These are phyloP conservation scores for Melolontha melolontha DNA, from an alignment of 2,888 invertebrate genomes.

Conservation along the genomic window DNA sequence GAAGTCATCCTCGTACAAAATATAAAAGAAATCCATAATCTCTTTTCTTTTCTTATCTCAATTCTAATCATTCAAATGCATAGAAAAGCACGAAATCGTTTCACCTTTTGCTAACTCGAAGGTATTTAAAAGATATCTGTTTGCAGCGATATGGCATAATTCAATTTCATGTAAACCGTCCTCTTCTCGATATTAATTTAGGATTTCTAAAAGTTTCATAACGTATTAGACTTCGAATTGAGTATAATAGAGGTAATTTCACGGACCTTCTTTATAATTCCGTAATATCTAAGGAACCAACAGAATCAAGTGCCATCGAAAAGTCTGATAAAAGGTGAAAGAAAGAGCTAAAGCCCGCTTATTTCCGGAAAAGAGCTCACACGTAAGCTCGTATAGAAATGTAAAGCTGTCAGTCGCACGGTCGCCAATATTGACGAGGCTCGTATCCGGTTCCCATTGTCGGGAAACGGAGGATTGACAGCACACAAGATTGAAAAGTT, in stretches of 20 bases:
- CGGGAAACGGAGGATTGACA: conserved; percentile 54
- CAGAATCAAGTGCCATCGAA: conserved; percentile 52
- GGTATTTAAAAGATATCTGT: conserved; percentile 14
- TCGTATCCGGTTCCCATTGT: conserved; percentile 56
- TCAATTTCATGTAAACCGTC: conserved; percentile 21
- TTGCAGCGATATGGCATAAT: conserved; percentile 23
- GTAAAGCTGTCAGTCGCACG: conserved; percentile 58
- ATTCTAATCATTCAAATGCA: neutral
- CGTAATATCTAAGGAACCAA: conserved; percentile 46
- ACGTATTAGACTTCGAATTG: conserved; percentile 35
- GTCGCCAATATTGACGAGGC: conserved; percentile 53
- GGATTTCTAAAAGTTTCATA: conserved; percentile 37
- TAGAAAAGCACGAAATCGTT: neutral
- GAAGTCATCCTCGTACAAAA: no score
- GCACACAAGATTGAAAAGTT: conserved; percentile 57
- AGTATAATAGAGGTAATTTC: conserved; percentile 43
- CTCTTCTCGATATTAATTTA: conserved; percentile 28
- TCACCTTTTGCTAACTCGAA: neutral
- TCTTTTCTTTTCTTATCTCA: no score
- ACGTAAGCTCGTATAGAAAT: conserved; percentile 56
- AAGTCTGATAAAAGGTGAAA: conserved; percentile 53
- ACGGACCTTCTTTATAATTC: conserved; percentile 43
- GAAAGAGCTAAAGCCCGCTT: conserved; percentile 51
- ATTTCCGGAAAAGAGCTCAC: conserved; percentile 53
- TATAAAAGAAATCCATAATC: no score